Conservation (phyloP, 2,797 vertebrate species). For the Selene dorsalis region DNA sequence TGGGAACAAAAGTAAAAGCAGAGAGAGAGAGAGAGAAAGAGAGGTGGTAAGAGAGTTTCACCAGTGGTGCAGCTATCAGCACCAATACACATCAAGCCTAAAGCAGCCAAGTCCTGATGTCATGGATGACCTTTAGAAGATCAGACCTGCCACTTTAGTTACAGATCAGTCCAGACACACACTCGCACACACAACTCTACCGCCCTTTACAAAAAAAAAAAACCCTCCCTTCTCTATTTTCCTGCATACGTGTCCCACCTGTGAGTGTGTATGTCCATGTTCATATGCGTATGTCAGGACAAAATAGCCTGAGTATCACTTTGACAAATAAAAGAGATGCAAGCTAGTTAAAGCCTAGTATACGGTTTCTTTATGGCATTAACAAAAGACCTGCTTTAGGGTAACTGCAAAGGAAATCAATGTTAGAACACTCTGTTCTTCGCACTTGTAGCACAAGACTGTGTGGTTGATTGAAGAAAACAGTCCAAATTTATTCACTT, state of each 20-base stretch:
- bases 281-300: slow-evolving; percentile 2
- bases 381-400: slow-evolving; percentile 23
- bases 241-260: slow-evolving; percentile 9
- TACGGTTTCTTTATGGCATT: background rate
- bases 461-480: slow-evolving; percentile 2
- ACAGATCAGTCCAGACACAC: slow-evolving; percentile 77
- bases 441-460: slow-evolving; percentile 4
- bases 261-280: slow-evolving; percentile 8
- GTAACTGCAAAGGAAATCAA: slow-evolving; percentile 15
- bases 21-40: background rate
- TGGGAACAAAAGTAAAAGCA: slow-evolving; percentile 24
- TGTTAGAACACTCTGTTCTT: background rate
- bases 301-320: background rate
- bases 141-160: slow-evolving; percentile 84
- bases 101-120: slow-evolving; percentile 80
- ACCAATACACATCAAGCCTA: slow-evolving; percentile 79
- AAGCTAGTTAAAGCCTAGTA: background rate
- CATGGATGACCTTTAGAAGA: slow-evolving; percentile 86
- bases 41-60: slow-evolving; percentile 47
- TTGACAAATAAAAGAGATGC: slow-evolving; percentile 6
- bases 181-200: slow-evolving; percentile 28
- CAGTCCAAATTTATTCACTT: background rate
- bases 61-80: slow-evolving; percentile 77
- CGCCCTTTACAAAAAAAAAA: slow-evolving; percentile 26
- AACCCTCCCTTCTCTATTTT: background rate